Evolutionary conservation across 2,113 vertebrate species (phyloP).

Genomic region (Ciconia boyciana): DNA sequence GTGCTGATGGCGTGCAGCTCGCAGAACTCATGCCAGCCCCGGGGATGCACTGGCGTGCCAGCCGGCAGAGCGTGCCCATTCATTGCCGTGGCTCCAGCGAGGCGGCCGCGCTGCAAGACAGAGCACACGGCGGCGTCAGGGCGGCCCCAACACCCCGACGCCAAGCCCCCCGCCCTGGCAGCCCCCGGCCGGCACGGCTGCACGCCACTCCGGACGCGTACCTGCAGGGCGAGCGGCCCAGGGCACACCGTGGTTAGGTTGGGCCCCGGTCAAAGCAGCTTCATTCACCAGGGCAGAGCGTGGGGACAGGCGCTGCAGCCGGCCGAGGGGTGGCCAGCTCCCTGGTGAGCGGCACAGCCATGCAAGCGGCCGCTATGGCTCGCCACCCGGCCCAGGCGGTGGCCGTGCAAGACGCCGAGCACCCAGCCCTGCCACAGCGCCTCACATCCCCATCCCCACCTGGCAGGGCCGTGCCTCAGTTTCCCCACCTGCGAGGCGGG

Average conservation of each 20-base stretch:
- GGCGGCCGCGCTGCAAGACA: slow-evolving; percentile 77
- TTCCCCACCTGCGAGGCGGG: slow-evolving; percentile 9
- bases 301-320: accelerated
- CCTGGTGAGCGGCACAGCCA: accelerated
- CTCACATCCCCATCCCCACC: background rate
- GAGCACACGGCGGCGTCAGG: background rate
- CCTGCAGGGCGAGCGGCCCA: background rate
- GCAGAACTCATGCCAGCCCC: slow-evolving; percentile 97
- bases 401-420: background rate
- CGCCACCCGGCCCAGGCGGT: accelerated
- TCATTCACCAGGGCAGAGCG: background rate
- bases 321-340: accelerated
- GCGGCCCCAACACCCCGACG: accelerated
- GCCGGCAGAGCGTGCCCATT: slow-evolving; percentile 86
- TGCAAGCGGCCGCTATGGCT: accelerated
- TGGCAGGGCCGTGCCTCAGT: slow-evolving; percentile 12
- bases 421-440: accelerated
- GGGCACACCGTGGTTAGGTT: accelerated
- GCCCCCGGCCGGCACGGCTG: accelerated
- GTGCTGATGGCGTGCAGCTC: slow-evolving; percentile 91
- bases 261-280: background rate
- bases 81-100: slow-evolving; percentile 89
- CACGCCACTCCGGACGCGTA: accelerated
- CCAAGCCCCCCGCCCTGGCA: accelerated
- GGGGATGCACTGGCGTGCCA: slow-evolving; percentile 71